Conservation (phyloP, 2,888 invertebrate species). For the Phortica okadai region DNA sequence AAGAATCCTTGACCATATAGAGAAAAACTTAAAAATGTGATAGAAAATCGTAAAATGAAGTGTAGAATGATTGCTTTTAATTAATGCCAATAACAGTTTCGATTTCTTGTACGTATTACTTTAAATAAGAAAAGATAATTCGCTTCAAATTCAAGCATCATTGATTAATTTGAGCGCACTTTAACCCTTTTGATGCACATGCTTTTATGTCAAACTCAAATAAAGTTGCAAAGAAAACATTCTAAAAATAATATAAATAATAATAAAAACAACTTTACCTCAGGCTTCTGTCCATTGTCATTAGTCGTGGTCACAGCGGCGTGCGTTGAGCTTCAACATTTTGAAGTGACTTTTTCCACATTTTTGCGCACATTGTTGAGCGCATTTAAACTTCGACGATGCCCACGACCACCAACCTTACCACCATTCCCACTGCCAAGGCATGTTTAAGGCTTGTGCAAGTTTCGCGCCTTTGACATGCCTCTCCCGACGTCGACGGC, state of each 20-base stretch:
- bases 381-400: background rate
- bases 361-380: slow-evolving; percentile 10
- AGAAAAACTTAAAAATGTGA: too few species aligned
- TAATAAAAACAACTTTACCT: background rate
- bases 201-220: background rate
- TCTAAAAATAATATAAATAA: slow-evolving; percentile 7
- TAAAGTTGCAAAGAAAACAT: background rate
- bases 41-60: too few species aligned
- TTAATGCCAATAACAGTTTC: too few species aligned
- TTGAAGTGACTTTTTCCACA: background rate
- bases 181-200: background rate
- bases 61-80: too few species aligned
- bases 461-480: background rate
- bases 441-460: background rate
- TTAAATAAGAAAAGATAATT: background rate
- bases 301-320: background rate
- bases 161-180: slow-evolving; percentile 16
- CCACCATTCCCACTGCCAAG: background rate
- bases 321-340: too few species aligned
- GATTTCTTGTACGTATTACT: background rate
- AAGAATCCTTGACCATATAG: too few species aligned
- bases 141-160: slow-evolving; percentile 9
- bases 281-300: background rate
- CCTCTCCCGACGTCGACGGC: background rate
- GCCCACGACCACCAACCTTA: background rate